Percentiles rank a stretch among this genome's conserved stretches.
Evolutionary conservation across 2,113 vertebrate genomes (phyloP).

Genomic region (Syngnathoides biaculeatus): DNA sequence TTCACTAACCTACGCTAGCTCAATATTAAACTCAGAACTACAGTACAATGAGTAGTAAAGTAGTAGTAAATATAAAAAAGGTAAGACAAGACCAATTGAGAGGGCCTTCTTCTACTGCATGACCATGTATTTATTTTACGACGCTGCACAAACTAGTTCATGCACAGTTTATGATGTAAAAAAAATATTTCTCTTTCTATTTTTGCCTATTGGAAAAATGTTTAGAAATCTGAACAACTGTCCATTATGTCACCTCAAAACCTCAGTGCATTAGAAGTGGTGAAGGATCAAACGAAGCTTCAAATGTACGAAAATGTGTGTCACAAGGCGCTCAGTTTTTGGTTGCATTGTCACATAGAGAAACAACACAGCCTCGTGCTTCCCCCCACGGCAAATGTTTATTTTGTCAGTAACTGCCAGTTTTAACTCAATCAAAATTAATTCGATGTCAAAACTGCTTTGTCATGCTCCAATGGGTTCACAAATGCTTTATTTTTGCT

Average conservation of each 20-base stretch:
- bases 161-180: no score
- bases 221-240: background rate
- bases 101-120: no score
- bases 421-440: background rate
- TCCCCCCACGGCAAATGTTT: background rate
- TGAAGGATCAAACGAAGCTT: background rate
- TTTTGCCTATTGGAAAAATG: no score
- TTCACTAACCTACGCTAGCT: no score
- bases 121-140: no score
- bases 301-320: background rate
- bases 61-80: no score
- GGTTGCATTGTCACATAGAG: background rate
- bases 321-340: background rate
- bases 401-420: background rate
- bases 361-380: background rate
- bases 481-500: background rate
- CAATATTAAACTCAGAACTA: no score
- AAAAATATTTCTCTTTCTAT: no score
- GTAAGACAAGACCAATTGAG: no score
- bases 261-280: background rate
- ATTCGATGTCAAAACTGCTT: background rate
- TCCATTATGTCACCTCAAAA: background rate
- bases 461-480: background rate
- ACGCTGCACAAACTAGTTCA: no score
- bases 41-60: no score